Evolutionary conservation across 2,797 vertebrate genomes (phyloP), one percentile per base, ranked within the genome.

Genomic region (Ambastaia sidthimunki): DNA sequence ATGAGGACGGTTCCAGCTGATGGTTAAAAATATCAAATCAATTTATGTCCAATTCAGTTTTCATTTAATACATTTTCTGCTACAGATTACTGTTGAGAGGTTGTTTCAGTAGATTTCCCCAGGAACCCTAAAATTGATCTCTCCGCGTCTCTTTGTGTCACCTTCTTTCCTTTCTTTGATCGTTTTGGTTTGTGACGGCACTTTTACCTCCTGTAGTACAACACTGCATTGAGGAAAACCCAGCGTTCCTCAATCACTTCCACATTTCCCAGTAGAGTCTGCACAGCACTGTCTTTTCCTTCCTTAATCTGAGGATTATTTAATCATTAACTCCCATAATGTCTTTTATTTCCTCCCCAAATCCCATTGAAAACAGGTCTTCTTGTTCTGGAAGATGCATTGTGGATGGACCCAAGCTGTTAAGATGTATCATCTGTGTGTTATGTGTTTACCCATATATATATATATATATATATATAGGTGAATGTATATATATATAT

Each of bases 191-290:
- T 74, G 41, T 71, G 15, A 41, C 41, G 57, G 3, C 6, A 31
- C 19, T 59, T 78, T 77, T 54, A 67, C 47, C 59, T 74, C 81
- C 54, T 81, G 63, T 83, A 81, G 81, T 50, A 48, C 23, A 66
- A 47, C 55, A 59, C 62, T 78, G 71, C 47, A 69, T n/a, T 70
- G 79, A 71, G 67, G 68, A 48, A 57, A 63, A 71, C 71, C 71
- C 16, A 37, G 54, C 16, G 3, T 37, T 70, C 66, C 23, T 50
- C 19, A 60, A 25, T 50, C 60, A 50, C 67, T 71, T 15, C 54
- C 28, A 63, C 41, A 50, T 48, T 23, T 78, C 9, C 48, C 18
- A 65, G 18, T 75, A 0, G 34, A 65, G n/a, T 25, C 55, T 59
- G 21, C 23, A n/a, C 57, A 47, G 23, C 31, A 7, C 28, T 28